A percentile compares a stretch with the other conserved stretches of the same genome.
Evolutionary conservation across 2,113 vertebrate genomes (phyloP).

Genomic region (Amphiprion percula): DNA sequence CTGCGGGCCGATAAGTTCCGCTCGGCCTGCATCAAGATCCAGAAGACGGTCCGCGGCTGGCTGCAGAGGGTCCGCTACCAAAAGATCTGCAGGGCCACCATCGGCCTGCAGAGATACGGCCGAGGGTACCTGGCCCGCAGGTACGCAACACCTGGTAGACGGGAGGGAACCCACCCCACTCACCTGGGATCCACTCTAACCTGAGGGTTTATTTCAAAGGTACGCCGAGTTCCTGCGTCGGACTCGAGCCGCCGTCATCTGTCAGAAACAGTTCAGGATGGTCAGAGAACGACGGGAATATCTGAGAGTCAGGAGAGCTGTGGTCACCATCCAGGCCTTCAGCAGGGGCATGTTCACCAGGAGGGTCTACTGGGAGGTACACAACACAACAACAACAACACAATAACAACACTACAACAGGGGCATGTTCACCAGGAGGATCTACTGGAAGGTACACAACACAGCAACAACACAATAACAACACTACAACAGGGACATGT

Average conservation of each 20-base stretch:
- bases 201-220: constrained; percentile 69
- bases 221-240: constrained; percentile 86
- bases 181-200: too few species aligned
- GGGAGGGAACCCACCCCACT: too few species aligned
- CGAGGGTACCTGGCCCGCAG: constrained; percentile 92
- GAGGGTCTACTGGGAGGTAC: constrained; percentile 89
- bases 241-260: constrained; percentile 85
- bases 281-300: constrained; percentile 81
- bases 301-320: constrained; percentile 76
- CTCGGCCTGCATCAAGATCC: constrained; percentile 93
- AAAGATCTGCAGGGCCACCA: constrained; percentile 81
- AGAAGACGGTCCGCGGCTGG: constrained; percentile 96
- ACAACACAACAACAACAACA: background rate
- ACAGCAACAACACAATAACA: background rate
- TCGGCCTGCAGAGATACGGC: constrained; percentile 87
- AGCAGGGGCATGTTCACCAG: constrained; percentile 90
- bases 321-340: constrained; percentile 90
- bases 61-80: constrained; percentile 88
- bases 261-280: constrained; percentile 95
- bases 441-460: too few species aligned
- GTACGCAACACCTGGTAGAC: constrained; percentile 69
- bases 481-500: too few species aligned
- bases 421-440: too few species aligned
- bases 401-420: too few species aligned
- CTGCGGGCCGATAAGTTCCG: constrained; percentile 93